phyloP scores from a whole-genome alignment of 2,113 vertebrate genomes.

The Fregetta grallaria region DNA sequence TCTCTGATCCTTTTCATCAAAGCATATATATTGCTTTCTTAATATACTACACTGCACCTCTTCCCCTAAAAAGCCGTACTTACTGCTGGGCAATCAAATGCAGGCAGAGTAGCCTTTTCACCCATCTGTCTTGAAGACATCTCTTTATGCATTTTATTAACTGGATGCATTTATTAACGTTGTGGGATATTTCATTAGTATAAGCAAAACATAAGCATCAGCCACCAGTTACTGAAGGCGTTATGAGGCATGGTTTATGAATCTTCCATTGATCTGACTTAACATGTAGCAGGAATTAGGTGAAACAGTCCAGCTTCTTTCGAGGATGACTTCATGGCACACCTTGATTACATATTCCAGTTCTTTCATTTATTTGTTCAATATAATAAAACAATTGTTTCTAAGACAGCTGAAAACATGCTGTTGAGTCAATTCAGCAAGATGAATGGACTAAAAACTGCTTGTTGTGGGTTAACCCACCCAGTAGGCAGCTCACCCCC shows the following conservation, averaged over 20 bases:
- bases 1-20: neutral
- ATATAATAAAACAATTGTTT: neutral
- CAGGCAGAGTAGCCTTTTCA: neutral
- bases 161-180: neutral
- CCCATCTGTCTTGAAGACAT: neutral
- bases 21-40: neutral
- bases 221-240: neutral
- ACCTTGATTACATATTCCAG: neutral
- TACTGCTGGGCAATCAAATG: neutral
- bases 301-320: neutral
- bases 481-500: neutral
- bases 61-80: neutral
- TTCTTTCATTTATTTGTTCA: neutral
- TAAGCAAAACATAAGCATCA: neutral
- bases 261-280: neutral
- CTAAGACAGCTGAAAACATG: neutral
- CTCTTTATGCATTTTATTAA: neutral
- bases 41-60: neutral
- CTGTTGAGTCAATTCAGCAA: neutral
- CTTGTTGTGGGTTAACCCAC: neutral
- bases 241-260: neutral
- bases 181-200: neutral
- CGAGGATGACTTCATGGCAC: neutral
- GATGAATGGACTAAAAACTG: neutral
- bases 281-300: neutral